Conservation (phyloP, 2,888 invertebrate genomes). For the Euzophera pinguis region DNA sequence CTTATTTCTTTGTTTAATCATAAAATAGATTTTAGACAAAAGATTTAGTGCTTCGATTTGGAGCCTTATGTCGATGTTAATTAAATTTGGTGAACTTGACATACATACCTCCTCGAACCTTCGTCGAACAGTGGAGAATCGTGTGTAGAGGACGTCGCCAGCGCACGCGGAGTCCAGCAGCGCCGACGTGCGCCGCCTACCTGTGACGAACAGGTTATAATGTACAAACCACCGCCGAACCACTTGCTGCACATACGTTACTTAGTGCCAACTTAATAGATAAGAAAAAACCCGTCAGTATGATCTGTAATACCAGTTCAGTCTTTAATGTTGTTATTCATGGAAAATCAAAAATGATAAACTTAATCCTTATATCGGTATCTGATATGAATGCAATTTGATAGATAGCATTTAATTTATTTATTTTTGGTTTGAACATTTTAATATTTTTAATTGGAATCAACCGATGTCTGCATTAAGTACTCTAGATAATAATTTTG, state of each 20-base stretch:
- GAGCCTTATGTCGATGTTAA: too few relatives aligned
- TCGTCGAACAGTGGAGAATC: slow-evolving; percentile 23
- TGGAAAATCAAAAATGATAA: slow-evolving; percentile 13
- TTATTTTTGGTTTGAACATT: background rate
- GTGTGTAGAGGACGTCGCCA: slow-evolving; percentile 28
- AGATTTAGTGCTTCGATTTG: too few relatives aligned
- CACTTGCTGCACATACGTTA: slow-evolving; percentile 43
- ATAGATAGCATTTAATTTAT: background rate
- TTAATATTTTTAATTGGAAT: too few relatives aligned
- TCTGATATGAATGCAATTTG: background rate
- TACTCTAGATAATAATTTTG: too few relatives aligned
- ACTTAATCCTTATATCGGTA: background rate
- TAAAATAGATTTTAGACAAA: too few relatives aligned
- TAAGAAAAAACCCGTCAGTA: slow-evolving; percentile 49
- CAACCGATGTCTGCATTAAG: too few relatives aligned
- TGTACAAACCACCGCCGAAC: slow-evolving; percentile 32
- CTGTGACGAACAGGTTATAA: slow-evolving; percentile 68
- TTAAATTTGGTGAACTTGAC: too few relatives aligned
- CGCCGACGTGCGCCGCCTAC: slow-evolving; percentile 55
- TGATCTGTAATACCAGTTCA: slow-evolving; percentile 1
- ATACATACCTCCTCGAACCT: slow-evolving; percentile 44
- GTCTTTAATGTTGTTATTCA: background rate
- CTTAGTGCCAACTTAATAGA: slow-evolving; percentile 51
- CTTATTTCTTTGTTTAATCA: too few relatives aligned
- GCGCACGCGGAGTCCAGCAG: slow-evolving; percentile 31